Evolutionary conservation across 2,113 vertebrate genomes (phyloP).

Genomic region (Hippopotamus amphibius): DNA sequence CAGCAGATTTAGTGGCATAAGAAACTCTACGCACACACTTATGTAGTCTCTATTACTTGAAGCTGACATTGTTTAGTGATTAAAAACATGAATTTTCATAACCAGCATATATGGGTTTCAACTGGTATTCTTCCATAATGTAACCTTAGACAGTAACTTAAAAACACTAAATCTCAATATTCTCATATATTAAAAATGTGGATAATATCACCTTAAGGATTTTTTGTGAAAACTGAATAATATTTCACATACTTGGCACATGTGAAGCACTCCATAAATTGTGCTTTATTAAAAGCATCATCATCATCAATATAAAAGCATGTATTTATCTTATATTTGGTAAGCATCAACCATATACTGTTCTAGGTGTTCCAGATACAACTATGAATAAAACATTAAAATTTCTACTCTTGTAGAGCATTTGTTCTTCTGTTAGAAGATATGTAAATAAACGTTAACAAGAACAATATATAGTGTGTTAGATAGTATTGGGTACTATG

Average conservation of each 20-base stretch:
- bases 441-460: neutral
- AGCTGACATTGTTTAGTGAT: neutral
- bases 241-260: neutral
- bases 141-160: neutral
- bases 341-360: neutral
- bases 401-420: neutral
- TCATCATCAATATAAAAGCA: neutral
- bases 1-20: neutral
- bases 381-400: neutral
- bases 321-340: neutral
- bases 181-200: neutral
- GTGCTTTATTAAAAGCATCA: neutral
- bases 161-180: neutral
- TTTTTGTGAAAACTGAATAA: neutral
- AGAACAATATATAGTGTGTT: neutral
- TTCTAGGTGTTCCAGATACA: neutral
- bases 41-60: neutral
- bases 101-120: neutral
- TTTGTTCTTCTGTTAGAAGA: neutral
- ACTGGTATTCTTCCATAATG: neutral
- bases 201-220: neutral
- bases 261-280: neutral
- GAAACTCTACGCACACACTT: neutral
- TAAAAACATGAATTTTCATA: neutral
- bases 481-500: neutral